Percentiles rank a stretch among this genome's conserved stretches.
Conservation (phyloP, 2,888 invertebrate species). For the Timema podura region DNA sequence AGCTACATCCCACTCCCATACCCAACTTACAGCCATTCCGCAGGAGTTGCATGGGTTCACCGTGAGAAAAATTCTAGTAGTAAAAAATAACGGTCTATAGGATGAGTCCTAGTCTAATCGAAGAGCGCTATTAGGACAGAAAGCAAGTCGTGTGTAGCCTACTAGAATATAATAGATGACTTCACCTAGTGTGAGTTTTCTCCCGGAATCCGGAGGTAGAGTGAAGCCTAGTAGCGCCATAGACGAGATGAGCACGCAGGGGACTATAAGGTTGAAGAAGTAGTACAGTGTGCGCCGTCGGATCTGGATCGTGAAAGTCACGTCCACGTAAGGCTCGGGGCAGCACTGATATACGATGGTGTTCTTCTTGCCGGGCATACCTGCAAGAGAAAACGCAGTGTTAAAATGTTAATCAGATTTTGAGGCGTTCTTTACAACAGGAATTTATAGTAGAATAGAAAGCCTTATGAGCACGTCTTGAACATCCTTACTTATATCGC, state of each 20-base stretch:
- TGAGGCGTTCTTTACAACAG: too few species aligned
- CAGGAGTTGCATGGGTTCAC: too few species aligned
- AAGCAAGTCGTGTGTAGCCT: too few species aligned
- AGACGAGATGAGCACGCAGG: conserved; percentile 96
- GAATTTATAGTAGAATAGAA: too few species aligned
- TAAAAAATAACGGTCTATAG: too few species aligned
- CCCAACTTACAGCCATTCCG: too few species aligned
- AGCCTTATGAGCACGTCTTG: neutral
- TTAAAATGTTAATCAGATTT: neutral
- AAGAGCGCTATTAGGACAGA: too few species aligned
- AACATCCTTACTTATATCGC: neutral
- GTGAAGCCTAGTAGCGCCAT: conserved; percentile 98
- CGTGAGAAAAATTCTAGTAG: too few species aligned
- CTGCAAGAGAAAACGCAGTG: conserved; percentile 48
- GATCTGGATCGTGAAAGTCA: conserved; percentile 96
- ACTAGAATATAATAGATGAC: conserved; percentile 29
- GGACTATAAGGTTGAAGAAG: conserved; percentile 99
- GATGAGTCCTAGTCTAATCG: too few species aligned
- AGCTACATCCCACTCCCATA: too few species aligned
- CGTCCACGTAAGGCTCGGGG: conserved; percentile 89
- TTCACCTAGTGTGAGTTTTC: conserved; percentile 89
- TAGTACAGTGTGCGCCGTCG: conserved; percentile 95
- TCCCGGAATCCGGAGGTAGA: conserved; percentile 95
- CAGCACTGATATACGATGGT: conserved; percentile 90
- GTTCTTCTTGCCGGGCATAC: conserved; percentile 89